Base-by-base conservation (phyloP, 2,888 invertebrate species). In the Oscheius sp. region DNA sequence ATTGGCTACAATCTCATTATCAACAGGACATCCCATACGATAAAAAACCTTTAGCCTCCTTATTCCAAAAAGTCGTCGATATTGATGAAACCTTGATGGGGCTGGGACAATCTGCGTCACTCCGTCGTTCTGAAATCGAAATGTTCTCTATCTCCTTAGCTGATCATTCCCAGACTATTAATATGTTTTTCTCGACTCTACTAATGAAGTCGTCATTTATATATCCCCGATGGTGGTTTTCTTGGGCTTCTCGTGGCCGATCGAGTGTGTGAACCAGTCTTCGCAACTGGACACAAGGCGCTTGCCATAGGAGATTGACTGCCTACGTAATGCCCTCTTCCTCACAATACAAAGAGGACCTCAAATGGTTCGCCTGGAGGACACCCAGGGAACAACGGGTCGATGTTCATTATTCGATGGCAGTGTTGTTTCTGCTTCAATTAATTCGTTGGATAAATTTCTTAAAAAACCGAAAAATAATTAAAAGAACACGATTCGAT, bases 31-130 rank as follows among this genome's bases (percentile, higher is more conserved):
- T 49, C 49, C 16, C 13, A 49, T 2, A 49, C 49, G 5, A 9
- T 61, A 23, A 45, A 61, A 12, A 6, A 82, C 78, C 75, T 79
- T 77, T 21, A 82, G 56, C 64, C 82, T 59, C 45, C 80, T 72
- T 63, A 82, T 82, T 6, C 82, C 82, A 64, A 80, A 82, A 12
- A 82, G 69, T 29, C 80, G 53, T 55, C 79, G 53, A 66, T 82
- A 79, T 12, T 27, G 49, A 16, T 18, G 29, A 13, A 46, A 35
- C 35, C 52, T 25, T 16, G 27, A 35, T 29, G 66, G 66, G 16
- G 66, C 49, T 29, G 66, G 52, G 23, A 52, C 27, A n/a, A 66
- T 27, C 35, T 66, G 66, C 27, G 25, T 49, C 12, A 66, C 66
- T 66, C 35, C 23, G 7, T 66, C 66, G n/a, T 66, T 52, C 66